A percentile compares a stretch with the other conserved stretches of the same genome.
phyloP scores from a whole-genome alignment of 2,797 vertebrate species.

The Lophius americanus region DNA sequence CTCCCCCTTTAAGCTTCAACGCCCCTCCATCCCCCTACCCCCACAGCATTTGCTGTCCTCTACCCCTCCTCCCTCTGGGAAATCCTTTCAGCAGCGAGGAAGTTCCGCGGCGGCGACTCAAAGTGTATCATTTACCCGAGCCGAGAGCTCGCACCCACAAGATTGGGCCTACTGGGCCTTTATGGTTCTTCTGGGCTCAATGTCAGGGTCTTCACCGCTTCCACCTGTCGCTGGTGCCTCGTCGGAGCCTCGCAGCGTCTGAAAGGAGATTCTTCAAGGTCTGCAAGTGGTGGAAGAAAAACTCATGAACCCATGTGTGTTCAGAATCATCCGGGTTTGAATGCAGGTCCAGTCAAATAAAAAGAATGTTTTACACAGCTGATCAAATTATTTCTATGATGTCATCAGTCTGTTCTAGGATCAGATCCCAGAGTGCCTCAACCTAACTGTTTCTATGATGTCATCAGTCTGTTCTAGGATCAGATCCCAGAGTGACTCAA shows the following conservation, averaged over 20 bases:
- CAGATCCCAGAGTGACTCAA: no score
- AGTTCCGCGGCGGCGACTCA: slow-evolving; percentile 40
- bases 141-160: slow-evolving; percentile 35
- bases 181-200: slow-evolving; percentile 40
- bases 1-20: slow-evolving; percentile 46
- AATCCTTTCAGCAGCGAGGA: slow-evolving; percentile 54
- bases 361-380: no score
- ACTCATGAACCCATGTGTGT: slow-evolving; percentile 53
- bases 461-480: no score
- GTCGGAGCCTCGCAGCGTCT: slow-evolving; percentile 27
- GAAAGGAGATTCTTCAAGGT: slow-evolving; percentile 37
- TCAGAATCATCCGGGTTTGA: slow-evolving; percentile 40
- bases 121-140: slow-evolving; percentile 72
- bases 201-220: slow-evolving; percentile 31
- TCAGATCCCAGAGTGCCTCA: no score
- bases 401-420: no score
- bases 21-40: slow-evolving; percentile 11
- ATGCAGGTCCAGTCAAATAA: slow-evolving; percentile 8
- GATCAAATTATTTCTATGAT: no score
- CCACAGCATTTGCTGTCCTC: slow-evolving; percentile 42
- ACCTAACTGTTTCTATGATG: no score
- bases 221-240: slow-evolving; percentile 43
- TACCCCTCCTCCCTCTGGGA: slow-evolving; percentile 53
- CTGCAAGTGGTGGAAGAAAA: slow-evolving; percentile 13
- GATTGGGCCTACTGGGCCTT: slow-evolving; percentile 42